A percentile compares a stretch with the other conserved stretches of the same genome.
Conservation (phyloP, 2,113 vertebrate genomes). For the Leucopternis melanops region DNA sequence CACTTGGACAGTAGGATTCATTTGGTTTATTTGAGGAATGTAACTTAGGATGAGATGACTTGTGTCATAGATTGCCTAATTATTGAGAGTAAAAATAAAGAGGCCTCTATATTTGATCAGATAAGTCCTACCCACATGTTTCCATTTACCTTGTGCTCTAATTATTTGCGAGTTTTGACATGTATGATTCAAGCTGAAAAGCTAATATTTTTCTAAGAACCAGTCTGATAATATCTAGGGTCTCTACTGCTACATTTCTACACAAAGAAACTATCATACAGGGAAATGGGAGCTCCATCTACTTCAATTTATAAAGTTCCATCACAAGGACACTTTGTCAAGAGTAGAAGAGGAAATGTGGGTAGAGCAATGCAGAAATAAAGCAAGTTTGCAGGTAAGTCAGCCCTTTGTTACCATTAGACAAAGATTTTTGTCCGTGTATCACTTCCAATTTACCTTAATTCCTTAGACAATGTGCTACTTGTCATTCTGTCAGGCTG, state of each 20-base stretch:
- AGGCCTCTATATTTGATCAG: not conserved
- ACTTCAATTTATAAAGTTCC: not conserved
- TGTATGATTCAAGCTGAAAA: not conserved
- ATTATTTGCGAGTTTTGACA: not conserved
- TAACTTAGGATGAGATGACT: not conserved
- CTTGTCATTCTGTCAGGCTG: not conserved
- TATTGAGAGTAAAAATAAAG: not conserved
- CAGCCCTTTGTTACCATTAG: not conserved
- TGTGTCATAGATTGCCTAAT: not conserved
- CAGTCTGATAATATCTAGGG: not conserved
- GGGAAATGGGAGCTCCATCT: not conserved
- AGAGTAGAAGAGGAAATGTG: not conserved
- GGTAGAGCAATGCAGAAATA: not conserved
- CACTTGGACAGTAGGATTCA: not conserved
- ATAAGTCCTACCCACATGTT: fast-evolving
- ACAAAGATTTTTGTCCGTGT: not conserved
- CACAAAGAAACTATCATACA: not conserved
- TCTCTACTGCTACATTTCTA: not conserved
- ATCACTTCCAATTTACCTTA: not conserved
- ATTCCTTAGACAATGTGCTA: not conserved
- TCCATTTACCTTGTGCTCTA: not conserved
- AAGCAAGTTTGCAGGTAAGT: not conserved
- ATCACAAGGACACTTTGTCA: not conserved
- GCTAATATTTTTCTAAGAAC: not conserved
- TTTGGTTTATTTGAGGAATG: not conserved